A percentile compares a stretch with the other conserved stretches of the same genome.
These are phyloP conservation scores for Saccostrea glomerata DNA, from an alignment of 1,140 invertebrate species.

Conservation along the genomic window DNA sequence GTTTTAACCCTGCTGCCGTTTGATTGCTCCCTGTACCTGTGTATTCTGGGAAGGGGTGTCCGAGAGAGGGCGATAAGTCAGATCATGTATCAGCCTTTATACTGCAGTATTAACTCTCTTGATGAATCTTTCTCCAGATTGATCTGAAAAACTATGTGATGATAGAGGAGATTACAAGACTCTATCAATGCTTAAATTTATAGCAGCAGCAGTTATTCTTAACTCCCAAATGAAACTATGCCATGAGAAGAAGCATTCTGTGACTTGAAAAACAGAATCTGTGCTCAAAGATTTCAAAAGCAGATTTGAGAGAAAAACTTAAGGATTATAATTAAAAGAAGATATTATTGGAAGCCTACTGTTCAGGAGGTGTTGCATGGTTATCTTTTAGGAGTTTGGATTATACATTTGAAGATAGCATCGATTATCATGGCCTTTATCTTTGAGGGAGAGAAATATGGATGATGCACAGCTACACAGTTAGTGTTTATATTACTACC, in stretches of 20 bases:
- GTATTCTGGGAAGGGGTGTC: conserved; percentile 14
- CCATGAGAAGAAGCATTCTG: not conserved
- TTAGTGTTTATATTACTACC: conserved; percentile 28
- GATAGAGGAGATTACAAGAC: conserved; percentile 25
- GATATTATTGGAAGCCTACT: conserved; percentile 20
- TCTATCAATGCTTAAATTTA: conserved; percentile 11
- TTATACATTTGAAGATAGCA: conserved; percentile 16
- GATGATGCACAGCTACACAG: not conserved
- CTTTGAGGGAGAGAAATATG: conserved; percentile 30
- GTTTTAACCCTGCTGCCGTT: conserved; percentile 9
- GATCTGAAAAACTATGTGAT: conserved; percentile 7
- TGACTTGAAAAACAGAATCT: conserved; percentile 1
- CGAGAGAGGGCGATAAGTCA: not conserved
- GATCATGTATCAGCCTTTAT: conserved; percentile 5
- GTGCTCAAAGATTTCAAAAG: conserved; percentile 33
- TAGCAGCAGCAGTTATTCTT: not conserved
- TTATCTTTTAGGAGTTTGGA: conserved; percentile 16
- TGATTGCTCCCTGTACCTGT: conserved; percentile 16
- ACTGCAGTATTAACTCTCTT: conserved; percentile 20
- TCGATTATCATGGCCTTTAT: conserved; percentile 31
- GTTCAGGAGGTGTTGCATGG: conserved; percentile 11
- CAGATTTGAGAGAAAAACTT: not conserved
- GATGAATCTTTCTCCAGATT: conserved; percentile 32
- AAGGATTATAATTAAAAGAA: conserved; percentile 4
- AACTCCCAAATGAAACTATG: not conserved